A percentile compares a stretch with the other conserved stretches of the same genome.
Evolutionary conservation across 1,140 invertebrate genomes (phyloP).

Genomic region (Yoshiicerus persimilis): DNA sequence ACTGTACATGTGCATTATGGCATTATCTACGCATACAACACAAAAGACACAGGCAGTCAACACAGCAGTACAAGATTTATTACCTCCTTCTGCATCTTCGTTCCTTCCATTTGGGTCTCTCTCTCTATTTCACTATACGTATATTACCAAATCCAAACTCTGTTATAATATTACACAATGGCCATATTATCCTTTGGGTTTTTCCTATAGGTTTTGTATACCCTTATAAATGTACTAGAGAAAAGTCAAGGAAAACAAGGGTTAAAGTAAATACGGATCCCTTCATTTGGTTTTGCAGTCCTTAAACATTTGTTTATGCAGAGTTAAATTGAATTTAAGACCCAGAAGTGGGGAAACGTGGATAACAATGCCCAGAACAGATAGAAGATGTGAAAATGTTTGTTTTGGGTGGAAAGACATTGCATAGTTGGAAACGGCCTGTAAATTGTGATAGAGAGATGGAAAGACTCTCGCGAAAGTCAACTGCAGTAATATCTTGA

Average conservation of each 20-base stretch:
- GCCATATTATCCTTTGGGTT: too few species aligned
- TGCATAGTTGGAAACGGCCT: background rate
- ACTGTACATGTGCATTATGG: background rate
- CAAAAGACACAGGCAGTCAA: background rate
- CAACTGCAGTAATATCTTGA: slow-evolving; percentile 43
- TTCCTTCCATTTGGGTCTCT: background rate
- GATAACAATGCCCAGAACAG: background rate
- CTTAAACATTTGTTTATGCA: too few species aligned
- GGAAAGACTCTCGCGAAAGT: slow-evolving; percentile 35
- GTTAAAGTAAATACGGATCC: too few species aligned
- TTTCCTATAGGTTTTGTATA: background rate
- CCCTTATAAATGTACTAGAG: background rate
- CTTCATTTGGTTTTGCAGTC: too few species aligned
- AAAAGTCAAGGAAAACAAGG: background rate
- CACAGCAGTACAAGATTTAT: background rate
- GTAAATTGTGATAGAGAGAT: background rate
- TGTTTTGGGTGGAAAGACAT: background rate
- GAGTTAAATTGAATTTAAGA: background rate
- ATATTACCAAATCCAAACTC: background rate
- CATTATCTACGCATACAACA: background rate
- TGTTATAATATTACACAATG: too few species aligned
- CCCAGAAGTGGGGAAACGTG: background rate
- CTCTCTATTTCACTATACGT: background rate
- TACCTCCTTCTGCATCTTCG: background rate
- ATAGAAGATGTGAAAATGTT: background rate